phyloP scores from a whole-genome alignment of 2,888 invertebrate species.

The Exephanes ischioxanthus region DNA sequence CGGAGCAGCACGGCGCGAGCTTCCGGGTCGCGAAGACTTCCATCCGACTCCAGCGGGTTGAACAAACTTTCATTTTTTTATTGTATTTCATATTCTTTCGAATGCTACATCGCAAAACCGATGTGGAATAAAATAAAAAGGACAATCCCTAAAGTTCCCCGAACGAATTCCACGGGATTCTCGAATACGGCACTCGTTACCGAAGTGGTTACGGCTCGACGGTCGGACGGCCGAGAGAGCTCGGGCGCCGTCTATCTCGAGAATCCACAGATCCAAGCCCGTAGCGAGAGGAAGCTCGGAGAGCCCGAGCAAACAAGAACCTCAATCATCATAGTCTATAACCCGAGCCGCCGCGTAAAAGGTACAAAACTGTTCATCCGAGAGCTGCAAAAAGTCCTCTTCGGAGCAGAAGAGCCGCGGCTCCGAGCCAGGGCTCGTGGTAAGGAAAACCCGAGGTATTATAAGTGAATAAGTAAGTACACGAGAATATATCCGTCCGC shows the following conservation, averaged over 20 bases:
- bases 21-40: constrained; percentile 48
- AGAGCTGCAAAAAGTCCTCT: constrained; percentile 38
- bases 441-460: not conserved
- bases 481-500: constrained; percentile 27
- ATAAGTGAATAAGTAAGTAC: constrained; percentile 34
- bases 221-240: constrained; percentile 24
- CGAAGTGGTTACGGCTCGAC: constrained; percentile 38
- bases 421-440: not conserved
- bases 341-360: constrained; percentile 28
- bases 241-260: constrained; percentile 29
- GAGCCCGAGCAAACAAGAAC: constrained; percentile 37
- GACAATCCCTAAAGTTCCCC: not conserved
- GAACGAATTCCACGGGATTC: constrained; percentile 10
- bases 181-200: constrained; percentile 19
- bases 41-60: constrained; percentile 5
- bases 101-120: not conserved
- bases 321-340: constrained; percentile 41
- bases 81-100: not conserved
- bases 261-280: not conserved
- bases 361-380: constrained; percentile 15
- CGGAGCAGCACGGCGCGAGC: not conserved
- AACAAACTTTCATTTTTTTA: not conserved
- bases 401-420: constrained; percentile 5
- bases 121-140: not conserved
- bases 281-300: not conserved